Evolutionary conservation across 92 coral and sea anemone species (phyloP).

Genomic region (Palythoa grandis): DNA sequence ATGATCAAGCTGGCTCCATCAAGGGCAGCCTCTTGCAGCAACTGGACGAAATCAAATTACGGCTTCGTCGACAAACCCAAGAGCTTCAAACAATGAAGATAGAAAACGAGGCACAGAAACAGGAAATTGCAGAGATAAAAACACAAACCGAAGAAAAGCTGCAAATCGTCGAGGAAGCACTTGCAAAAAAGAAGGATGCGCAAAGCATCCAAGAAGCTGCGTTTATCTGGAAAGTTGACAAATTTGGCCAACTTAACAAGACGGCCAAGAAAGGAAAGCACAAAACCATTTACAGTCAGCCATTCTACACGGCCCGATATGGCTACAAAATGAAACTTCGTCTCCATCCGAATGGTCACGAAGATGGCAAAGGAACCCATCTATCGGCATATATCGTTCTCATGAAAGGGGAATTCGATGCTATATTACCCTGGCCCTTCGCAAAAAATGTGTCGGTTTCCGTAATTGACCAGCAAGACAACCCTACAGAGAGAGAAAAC

Average conservation of each 20-base stretch:
- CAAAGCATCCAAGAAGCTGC: slow-evolving; percentile 2
- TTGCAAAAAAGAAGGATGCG: not conserved
- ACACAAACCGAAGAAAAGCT: slow-evolving; percentile 34
- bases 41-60: slow-evolving; percentile 5
- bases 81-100: slow-evolving; percentile 11
- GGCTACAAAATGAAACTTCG: slow-evolving; percentile 47
- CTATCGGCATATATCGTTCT: slow-evolving; percentile 20
- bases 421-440: slow-evolving; percentile 37
- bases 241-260: slow-evolving; percentile 18
- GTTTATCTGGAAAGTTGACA: slow-evolving; percentile 33
- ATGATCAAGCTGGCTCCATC: not conserved
- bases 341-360: slow-evolving; percentile 29
- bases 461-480: slow-evolving; percentile 33
- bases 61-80: slow-evolving; percentile 11
- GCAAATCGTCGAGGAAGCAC: slow-evolving; percentile 14
- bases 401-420: slow-evolving; percentile 40
- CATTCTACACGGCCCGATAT: slow-evolving; percentile 24
- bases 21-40: slow-evolving; percentile 1
- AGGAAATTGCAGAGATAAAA: slow-evolving; percentile 20
- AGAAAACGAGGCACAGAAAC: slow-evolving; percentile 23
- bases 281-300: slow-evolving; percentile 22
- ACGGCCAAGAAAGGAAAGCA: slow-evolving; percentile 39
- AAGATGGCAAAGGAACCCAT: slow-evolving; percentile 39
- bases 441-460: slow-evolving; percentile 22
- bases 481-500: slow-evolving; percentile 28